Base-by-base conservation (phyloP, 2,113 vertebrate genomes). In the Limnothrissa miodon region DNA sequence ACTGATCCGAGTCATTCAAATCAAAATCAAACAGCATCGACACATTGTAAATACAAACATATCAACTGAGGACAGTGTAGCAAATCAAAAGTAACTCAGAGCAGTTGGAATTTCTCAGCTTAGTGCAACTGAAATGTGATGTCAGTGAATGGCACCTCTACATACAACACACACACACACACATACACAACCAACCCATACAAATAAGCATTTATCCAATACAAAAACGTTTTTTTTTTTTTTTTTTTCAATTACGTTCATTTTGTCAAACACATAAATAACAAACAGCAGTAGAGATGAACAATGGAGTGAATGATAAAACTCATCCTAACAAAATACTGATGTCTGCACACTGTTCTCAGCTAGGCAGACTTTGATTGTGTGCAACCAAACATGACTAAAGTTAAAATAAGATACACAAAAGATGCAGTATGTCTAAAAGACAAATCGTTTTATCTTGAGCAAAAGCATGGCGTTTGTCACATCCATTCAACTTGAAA, bases 231-330 rank as follows among this genome's bases (percentile, higher is more conserved):
- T 80, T 23, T 7, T 59, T 45, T 25, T n/a, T n/a, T n/a, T n/a
- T n/a, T n/a, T n/a, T n/a, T n/a, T n/a, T n/a, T n/a, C n/a, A n/a
- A n/a, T n/a, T 42, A 42, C 70, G 82, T 79, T 81, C 46, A 45
- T 45, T 45, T 86, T n/a, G n/a, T 51, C 80, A 42, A 46, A 39
- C 66, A 62, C 53, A 19, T 44, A 81, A 59, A 39, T 79, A 82
- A 66, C 59, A 78, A 29, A 82, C 33, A 74, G 66, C 36, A 74
- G 66, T 15, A 36, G 13, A 17, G 66, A 74, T 21, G 21, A 42
- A 48, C 48, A 86, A 51, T 1, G 39, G 85, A 83, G 84, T 0
- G 83, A 93, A 94, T 93, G 87, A 93, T 92, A 93, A 93, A 93
- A 94, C 92, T 93, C 90, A 94, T 94, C 90, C 82, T 86, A 80